Evolutionary conservation across 2,113 vertebrate genomes (phyloP).

Genomic region (Gambusia affinis): DNA sequence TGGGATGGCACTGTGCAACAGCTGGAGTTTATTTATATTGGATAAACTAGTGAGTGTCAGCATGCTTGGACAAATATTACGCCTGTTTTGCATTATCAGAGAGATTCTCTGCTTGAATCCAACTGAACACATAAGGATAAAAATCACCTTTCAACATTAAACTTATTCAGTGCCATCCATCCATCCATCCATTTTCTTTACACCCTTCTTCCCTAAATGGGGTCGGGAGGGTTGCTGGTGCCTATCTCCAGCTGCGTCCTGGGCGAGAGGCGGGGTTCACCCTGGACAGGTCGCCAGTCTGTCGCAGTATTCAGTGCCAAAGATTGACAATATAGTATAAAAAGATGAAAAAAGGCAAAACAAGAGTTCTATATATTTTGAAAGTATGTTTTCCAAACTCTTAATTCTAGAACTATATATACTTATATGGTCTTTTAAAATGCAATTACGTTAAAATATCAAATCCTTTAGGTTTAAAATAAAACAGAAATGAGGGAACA

Average conservation of each 20-base stretch:
- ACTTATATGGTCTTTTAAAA: background rate
- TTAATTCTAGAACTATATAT: too few species aligned
- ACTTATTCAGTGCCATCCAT: too few species aligned
- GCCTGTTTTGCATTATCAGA: background rate
- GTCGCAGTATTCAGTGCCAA: too few species aligned
- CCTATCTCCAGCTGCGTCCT: too few species aligned
- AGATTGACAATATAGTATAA: background rate
- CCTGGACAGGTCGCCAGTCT: too few species aligned
- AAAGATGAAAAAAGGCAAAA: background rate
- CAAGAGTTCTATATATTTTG: background rate
- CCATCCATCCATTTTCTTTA: too few species aligned
- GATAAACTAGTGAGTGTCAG: background rate
- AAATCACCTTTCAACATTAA: background rate
- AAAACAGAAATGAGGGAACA: background rate
- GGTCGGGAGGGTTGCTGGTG: too few species aligned
- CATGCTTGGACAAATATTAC: background rate
- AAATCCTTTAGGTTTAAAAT: background rate
- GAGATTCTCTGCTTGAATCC: background rate
- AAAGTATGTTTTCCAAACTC: too few species aligned
- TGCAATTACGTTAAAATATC: background rate
- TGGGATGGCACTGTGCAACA: background rate
- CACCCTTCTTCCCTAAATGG: too few species aligned
- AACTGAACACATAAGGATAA: background rate
- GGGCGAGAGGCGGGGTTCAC: too few species aligned
- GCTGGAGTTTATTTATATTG: background rate